Base-by-base conservation (phyloP, 2,113 vertebrate species). In the Carassius auratus region DNA sequence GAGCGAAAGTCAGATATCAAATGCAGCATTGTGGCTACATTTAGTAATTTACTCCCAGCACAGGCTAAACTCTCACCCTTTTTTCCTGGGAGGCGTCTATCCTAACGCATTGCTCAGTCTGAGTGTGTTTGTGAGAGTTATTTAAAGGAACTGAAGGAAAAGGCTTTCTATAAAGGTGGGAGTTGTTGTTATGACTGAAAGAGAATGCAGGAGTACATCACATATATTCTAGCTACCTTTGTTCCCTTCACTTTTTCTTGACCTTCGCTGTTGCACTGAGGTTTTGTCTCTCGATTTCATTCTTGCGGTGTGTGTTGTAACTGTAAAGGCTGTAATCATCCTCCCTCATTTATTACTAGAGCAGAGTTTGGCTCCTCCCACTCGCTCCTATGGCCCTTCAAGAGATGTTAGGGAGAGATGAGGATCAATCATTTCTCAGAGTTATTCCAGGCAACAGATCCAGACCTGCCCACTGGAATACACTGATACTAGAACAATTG, bases 271-370 rank as follows among this genome's bases (percentile, higher is more conserved):
- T 64, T 66, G n/a, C 71, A 14, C 55, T 30, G 2, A 2, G 30
- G 13, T n/a, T 71, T 42, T 42, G 69, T 30, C 21, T 80, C 66
- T 81, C 71, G 73, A n/a, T 76, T 79, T 57, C 21, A 78, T 26
- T 71, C 52, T 15, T 23, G 57, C 26, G 38, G 76, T 78, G 50
- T 38, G 55, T 79, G 76, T 76, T 76, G 23, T 55, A 79, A 76
- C 48, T 33, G 23, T 81, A 69, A 82, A 50, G 45, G 64, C 23
- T 69, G 45, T 82, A 66, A 64, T 69, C 45, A 52, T 26, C 45
- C 61, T 30, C 64, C 15, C 45, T 80, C 36, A 64, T 82, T 82
- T 82, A 82, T 82, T 68, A 82, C 80, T 15, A 52, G 50, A 52
- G 50, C 50, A 61, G 55, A 79, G 57, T 76, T 50, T 79, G 45